Conservation (phyloP, 2,113 vertebrate genomes). For the Xyrauchen texanus region DNA sequence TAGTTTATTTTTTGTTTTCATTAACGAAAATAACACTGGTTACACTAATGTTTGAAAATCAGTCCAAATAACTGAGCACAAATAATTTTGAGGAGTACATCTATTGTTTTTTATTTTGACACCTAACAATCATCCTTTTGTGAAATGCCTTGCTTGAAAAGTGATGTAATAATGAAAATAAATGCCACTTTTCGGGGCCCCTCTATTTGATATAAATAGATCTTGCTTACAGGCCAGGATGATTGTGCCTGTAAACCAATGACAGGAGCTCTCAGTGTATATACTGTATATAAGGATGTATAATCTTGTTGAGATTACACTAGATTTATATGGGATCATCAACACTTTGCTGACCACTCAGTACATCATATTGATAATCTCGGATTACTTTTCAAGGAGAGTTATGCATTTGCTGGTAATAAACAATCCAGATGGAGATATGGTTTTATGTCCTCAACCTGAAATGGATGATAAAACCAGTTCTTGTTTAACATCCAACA, state of each 20-base stretch:
- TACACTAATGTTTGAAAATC: too few relatives aligned
- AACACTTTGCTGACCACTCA: slow-evolving; percentile 6
- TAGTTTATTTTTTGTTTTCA: too few relatives aligned
- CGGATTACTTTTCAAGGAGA: neutral
- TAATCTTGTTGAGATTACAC: neutral
- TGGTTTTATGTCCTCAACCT: neutral
- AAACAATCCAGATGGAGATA: neutral
- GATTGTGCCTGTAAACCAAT: neutral
- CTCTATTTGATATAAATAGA: neutral
- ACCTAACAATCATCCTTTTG: too few relatives aligned
- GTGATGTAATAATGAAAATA: too few relatives aligned
- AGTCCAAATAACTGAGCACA: too few relatives aligned
- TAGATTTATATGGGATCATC: neutral
- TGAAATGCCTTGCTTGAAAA: too few relatives aligned
- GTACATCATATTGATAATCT: slow-evolving; percentile 2
- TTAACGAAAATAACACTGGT: too few relatives aligned
- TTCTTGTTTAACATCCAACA: neutral
- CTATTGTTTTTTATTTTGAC: too few relatives aligned
- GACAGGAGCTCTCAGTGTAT: neutral
- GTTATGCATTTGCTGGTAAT: neutral
- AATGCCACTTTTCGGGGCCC: too few relatives aligned
- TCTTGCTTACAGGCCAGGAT: neutral
- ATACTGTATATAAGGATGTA: neutral
- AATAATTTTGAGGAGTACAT: too few relatives aligned
- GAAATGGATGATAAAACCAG: neutral